A percentile compares a stretch with the other conserved stretches of the same genome.
phyloP scores from a whole-genome alignment of 2,797 vertebrate genomes.

The Diglossa cyanea region DNA sequence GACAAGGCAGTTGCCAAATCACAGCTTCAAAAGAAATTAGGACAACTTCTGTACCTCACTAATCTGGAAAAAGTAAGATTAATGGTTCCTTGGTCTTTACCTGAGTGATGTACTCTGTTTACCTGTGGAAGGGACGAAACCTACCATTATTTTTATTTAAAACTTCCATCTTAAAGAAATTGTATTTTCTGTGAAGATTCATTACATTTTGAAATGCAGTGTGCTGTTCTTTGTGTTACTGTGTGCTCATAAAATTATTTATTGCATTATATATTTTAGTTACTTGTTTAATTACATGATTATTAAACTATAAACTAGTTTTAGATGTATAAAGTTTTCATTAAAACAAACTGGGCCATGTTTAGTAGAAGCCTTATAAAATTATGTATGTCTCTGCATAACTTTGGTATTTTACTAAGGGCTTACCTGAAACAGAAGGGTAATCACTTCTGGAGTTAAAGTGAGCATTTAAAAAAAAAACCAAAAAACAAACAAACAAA shows the following conservation, averaged over 20 bases:
- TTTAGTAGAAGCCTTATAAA: neutral
- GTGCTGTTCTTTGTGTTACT: neutral
- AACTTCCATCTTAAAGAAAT: neutral
- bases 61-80: slow-evolving; percentile 92
- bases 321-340: neutral
- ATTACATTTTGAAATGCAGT: neutral
- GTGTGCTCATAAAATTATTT: neutral
- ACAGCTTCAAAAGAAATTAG: slow-evolving; percentile 96
- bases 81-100: neutral
- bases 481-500: too few species aligned
- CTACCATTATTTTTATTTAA: neutral
- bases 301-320: neutral
- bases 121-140: neutral
- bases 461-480: neutral
- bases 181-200: neutral
- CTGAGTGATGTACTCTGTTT: neutral
- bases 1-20: slow-evolving; percentile 94
- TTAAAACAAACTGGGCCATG: neutral
- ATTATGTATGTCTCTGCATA: rapidly evolving
- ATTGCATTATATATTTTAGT: neutral
- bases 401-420: neutral
- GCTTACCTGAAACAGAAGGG: neutral
- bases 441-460: neutral
- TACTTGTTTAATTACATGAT: neutral
- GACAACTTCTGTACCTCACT: slow-evolving; percentile 94